A percentile compares a stretch with the other conserved stretches of the same genome.
Evolutionary conservation across 37 sponge, comb jelly and placozoan species (phyloP).

Genomic region (Theonella swinhoei): DNA sequence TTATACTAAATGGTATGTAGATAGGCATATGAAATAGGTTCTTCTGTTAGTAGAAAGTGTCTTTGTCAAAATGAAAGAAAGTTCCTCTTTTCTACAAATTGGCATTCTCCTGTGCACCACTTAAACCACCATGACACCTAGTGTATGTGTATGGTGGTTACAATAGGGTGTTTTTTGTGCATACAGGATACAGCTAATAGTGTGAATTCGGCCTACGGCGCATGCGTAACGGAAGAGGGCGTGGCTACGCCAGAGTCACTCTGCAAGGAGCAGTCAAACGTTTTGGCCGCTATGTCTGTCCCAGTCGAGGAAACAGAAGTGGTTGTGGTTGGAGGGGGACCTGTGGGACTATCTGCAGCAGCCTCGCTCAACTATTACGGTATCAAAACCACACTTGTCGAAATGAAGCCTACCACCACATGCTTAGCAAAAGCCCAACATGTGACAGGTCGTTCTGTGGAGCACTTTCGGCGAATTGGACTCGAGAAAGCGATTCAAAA

Average conservation of each 20-base stretch:
- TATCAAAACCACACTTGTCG: slow-evolving; percentile 66
- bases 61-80: not conserved
- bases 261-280: no score
- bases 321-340: slow-evolving; percentile 67
- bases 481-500: slow-evolving; percentile 44
- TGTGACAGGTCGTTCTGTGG: slow-evolving; percentile 65
- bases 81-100: no score
- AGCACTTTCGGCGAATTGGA: slow-evolving; percentile 71
- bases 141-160: no score
- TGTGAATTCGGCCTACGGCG: not conserved
- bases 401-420: slow-evolving; percentile 52
- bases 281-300: no score
- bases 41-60: not conserved
- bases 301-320: slow-evolving; percentile 41
- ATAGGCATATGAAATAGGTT: no score
- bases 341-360: slow-evolving; percentile 71
- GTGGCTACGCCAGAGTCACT: no score
- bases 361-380: slow-evolving; percentile 61
- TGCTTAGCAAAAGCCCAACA: slow-evolving; percentile 50
- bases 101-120: no score
- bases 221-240: no score
- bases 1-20: no score
- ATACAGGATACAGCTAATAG: no score
- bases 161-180: no score
- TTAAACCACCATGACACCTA: no score